These are phyloP conservation scores for Cheilosia pagana DNA, from an alignment of 2,888 invertebrate genomes.

Conservation along the genomic window DNA sequence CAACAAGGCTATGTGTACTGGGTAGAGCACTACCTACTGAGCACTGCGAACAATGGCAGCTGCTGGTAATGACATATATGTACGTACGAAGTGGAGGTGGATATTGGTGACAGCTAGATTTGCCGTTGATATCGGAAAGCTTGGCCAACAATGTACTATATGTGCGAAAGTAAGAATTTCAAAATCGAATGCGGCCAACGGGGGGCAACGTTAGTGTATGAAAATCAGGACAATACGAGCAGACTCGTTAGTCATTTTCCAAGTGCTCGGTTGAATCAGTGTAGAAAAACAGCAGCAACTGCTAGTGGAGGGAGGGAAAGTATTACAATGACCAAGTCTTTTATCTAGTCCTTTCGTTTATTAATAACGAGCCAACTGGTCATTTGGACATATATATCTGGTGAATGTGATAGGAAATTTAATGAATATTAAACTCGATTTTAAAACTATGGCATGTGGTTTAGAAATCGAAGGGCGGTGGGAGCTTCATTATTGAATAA, in stretches of 20 bases:
- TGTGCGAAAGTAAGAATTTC: slow-evolving; percentile 35
- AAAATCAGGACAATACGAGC: slow-evolving; percentile 13
- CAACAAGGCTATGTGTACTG: slow-evolving; percentile 10
- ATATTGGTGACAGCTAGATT: slow-evolving; percentile 9
- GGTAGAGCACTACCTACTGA: slow-evolving; percentile 14
- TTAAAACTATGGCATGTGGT: background rate
- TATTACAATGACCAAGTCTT: slow-evolving; percentile 34
- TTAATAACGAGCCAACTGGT: slow-evolving; percentile 25
- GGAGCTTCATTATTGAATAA: too few relatives aligned
- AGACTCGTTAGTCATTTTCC: background rate
- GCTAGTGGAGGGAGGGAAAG: background rate
- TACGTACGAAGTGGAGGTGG: slow-evolving; percentile 2
- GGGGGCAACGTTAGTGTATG: slow-evolving; percentile 34
- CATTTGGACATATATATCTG: background rate
- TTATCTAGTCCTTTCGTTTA: slow-evolving; percentile 8
- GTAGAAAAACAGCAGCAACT: background rate
- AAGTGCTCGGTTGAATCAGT: slow-evolving; percentile 25
- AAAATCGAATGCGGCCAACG: slow-evolving; percentile 7
- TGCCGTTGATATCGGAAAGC: slow-evolving; percentile 13
- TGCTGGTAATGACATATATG: slow-evolving; percentile 54
- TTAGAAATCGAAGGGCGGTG: too few relatives aligned
- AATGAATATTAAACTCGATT: background rate
- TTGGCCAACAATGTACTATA: background rate
- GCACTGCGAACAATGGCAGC: slow-evolving; percentile 46
- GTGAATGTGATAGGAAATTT: background rate